phyloP scores from a whole-genome alignment of 2,888 invertebrate genomes.

The Agrotis clavis region DNA sequence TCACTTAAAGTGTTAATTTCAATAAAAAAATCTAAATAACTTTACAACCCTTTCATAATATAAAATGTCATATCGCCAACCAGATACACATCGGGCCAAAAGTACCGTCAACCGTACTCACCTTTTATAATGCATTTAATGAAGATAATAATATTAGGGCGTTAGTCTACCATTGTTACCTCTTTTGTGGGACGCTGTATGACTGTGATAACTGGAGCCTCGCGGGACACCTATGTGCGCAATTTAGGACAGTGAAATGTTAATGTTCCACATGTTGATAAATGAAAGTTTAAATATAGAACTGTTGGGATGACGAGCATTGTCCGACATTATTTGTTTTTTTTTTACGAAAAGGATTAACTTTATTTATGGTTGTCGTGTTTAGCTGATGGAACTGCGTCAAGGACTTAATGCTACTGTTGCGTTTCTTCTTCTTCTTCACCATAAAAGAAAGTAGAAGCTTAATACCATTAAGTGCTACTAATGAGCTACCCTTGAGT shows the following conservation, averaged over 20 bases:
- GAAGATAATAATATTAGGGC: conserved; percentile 34
- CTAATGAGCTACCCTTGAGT: too few species aligned
- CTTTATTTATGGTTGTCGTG: too few species aligned
- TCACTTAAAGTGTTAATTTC: conserved; percentile 1
- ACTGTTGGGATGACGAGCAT: not conserved
- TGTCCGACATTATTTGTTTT: not conserved
- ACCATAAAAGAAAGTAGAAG: too few species aligned
- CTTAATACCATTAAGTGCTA: too few species aligned
- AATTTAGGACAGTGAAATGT: conserved; percentile 25
- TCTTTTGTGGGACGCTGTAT: conserved; percentile 32
- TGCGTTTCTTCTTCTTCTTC: too few species aligned
- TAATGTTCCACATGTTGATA: conserved; percentile 8
- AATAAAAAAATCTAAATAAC: not conserved
- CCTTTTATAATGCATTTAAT: conserved; percentile 43
- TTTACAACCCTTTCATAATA: conserved; percentile 2
- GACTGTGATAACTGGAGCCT: conserved; percentile 30
- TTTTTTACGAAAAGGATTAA: too few species aligned
- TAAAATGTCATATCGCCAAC: conserved; percentile 4
- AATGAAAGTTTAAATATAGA: conserved; percentile 19
- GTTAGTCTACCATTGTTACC: conserved; percentile 32
- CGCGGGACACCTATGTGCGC: conserved; percentile 23
- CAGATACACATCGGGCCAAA: conserved; percentile 44
- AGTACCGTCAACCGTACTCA: conserved; percentile 17
- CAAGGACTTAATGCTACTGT: too few species aligned
- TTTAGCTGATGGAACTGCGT: too few species aligned